Base-by-base conservation (phyloP, 2,797 vertebrate genomes). In the Arnoldichthys spilopterus region DNA sequence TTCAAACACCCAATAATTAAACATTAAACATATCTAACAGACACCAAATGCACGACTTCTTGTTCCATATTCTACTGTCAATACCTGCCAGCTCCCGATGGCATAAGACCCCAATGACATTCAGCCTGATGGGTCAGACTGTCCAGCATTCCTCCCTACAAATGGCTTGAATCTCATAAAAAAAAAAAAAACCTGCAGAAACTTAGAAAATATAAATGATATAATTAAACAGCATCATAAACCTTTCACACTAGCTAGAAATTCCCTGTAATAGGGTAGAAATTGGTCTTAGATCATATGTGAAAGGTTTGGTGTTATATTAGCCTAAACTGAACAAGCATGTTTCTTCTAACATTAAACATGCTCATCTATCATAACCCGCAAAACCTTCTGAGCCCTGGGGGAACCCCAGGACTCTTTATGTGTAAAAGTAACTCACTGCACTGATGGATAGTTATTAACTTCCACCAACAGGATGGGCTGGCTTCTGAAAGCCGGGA, bases 401-500 rank as follows among this genome's bases (percentile, higher is more conserved):
- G 6, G 2, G 76, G 71, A 59, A 26, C 6, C 63, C 47, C 37
- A 67, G 45, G 1, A 2, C 61, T 43, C 13, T 24, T 34, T 18
- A 20, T 9, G 1, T 73, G 53, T 71, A 4, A 76, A 56, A 71
- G 59, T 43, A 28, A 69, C 12, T 34, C 63, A 68, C 30, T 51
- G 62, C 12, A 49, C 43, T 68, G 54, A 73, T 30, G 43, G 72
- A 13, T 56, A 30, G 22, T 58, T 58, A 11, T 13, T 43, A 66
- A 5, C n/a, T 24, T 68, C 37, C 3, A 67, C 24, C 20, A 58
- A 18, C 30, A 18, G 18, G 61, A 13, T 18, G 18, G 49, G 6
- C 6, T 54, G 6, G 13, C 81, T 37, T 47, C 34, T 69, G 67
- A 45, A 47, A 53, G 78, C 78, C 86, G 82, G 84, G 88, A 88